phyloP scores from a whole-genome alignment of 2,797 vertebrate species.

The Huso huso region DNA sequence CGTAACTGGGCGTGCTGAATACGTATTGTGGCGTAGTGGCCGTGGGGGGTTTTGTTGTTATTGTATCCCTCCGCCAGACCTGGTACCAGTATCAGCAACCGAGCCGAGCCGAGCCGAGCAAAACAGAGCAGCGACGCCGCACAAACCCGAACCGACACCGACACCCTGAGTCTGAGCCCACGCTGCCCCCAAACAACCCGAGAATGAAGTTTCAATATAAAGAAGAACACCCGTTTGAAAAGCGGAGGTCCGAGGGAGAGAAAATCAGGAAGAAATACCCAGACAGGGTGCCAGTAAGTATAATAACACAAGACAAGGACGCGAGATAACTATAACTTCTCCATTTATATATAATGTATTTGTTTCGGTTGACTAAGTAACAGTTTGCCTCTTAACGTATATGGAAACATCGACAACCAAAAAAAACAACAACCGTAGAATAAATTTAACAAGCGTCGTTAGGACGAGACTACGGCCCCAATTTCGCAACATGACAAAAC shows the following conservation, averaged over 20 bases:
- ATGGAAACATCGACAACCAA: too few species aligned
- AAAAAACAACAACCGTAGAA: too few species aligned
- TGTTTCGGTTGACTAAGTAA: background rate
- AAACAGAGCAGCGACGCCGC: background rate
- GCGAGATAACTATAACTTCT: too few species aligned
- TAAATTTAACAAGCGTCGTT: too few species aligned
- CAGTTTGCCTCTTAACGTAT: background rate
- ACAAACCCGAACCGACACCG: background rate
- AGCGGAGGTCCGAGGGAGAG: slow-evolving; percentile 94
- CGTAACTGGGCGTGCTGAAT: slow-evolving; percentile 2
- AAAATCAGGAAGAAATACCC: slow-evolving; percentile 98
- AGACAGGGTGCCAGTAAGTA: slow-evolving; percentile 92
- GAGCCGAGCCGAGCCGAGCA: background rate
- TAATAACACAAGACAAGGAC: too few species aligned
- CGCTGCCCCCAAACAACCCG: background rate
- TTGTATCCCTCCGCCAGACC: slow-evolving; percentile 61
- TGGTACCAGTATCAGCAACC: background rate
- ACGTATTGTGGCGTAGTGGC: slow-evolving; percentile 2
- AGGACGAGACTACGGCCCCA: too few species aligned
- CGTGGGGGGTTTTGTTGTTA: slow-evolving; percentile 34
- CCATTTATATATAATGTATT: too few species aligned
- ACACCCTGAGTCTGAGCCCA: too few species aligned
- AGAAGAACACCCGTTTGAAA: slow-evolving; percentile 94
- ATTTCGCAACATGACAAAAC: too few species aligned
- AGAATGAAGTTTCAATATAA: slow-evolving; percentile 97